Percentiles rank a stretch among this genome's conserved stretches.
phyloP scores from a whole-genome alignment of 2,888 invertebrate genomes.

The Brachyopa scutellaris region DNA sequence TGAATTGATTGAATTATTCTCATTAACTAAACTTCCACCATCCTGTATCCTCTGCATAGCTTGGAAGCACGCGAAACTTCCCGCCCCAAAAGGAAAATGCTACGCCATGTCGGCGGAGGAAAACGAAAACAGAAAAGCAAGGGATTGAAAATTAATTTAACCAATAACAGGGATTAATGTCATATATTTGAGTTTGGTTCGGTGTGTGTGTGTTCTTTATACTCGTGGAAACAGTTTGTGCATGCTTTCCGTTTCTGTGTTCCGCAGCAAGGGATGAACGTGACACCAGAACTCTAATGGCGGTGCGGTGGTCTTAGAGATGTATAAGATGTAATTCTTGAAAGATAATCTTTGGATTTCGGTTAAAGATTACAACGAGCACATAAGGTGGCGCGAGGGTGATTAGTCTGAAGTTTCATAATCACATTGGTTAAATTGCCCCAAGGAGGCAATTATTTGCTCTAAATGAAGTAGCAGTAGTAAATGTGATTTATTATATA shows the following conservation, averaged over 20 bases:
- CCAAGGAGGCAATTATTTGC: too few species aligned
- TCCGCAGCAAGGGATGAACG: background rate
- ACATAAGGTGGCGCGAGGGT: too few species aligned
- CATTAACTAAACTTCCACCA: background rate
- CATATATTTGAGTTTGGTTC: slow-evolving; percentile 3
- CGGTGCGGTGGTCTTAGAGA: too few species aligned
- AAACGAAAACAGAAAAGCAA: background rate
- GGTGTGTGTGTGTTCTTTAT: background rate
- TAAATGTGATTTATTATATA: too few species aligned
- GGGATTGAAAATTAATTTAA: slow-evolving; percentile 16
- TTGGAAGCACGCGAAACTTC: background rate
- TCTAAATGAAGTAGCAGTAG: too few species aligned
- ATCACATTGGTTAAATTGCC: too few species aligned
- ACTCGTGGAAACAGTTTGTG: background rate
- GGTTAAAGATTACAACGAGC: too few species aligned
- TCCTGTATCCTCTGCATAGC: background rate
- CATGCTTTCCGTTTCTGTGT: background rate
- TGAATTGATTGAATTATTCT: slow-evolving; percentile 2
- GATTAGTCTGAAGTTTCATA: too few species aligned
- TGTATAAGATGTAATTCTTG: slow-evolving; percentile 2
- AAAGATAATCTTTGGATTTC: too few species aligned
- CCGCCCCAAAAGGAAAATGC: background rate
- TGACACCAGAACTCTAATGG: background rate
- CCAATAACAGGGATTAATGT: slow-evolving; percentile 27
- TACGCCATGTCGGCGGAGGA: too few species aligned